A percentile compares a stretch with the other conserved stretches of the same genome.
These are phyloP conservation scores for Mohoua ochrocephala DNA, from an alignment of 2,113 vertebrate genomes.

Conservation along the genomic window DNA sequence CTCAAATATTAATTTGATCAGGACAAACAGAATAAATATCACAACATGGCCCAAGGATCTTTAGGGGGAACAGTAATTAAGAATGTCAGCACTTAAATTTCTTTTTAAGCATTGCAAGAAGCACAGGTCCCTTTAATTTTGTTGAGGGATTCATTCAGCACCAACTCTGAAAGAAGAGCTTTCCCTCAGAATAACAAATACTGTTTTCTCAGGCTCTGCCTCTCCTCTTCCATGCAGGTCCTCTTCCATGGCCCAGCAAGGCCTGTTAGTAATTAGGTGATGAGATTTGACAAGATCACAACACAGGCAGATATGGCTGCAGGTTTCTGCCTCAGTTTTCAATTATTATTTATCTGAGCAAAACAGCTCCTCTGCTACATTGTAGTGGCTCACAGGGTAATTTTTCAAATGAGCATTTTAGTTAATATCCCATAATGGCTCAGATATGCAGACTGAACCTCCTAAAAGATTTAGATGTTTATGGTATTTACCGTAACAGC, in stretches of 20 bases:
- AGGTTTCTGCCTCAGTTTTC: slow-evolving; percentile 51
- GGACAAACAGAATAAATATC: not conserved
- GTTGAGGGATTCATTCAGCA: not conserved
- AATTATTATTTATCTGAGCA: slow-evolving; percentile 61
- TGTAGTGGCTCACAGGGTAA: slow-evolving; percentile 34
- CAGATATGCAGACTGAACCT: slow-evolving; percentile 24
- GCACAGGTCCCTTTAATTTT: not conserved
- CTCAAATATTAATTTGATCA: not conserved
- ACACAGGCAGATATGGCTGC: not conserved
- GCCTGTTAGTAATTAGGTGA: slow-evolving; percentile 35
- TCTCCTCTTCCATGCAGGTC: slow-evolving; percentile 8
- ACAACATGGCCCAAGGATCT: not conserved
- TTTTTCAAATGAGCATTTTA: slow-evolving; percentile 56
- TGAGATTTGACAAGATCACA: slow-evolving; percentile 57
- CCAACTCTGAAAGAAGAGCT: not conserved
- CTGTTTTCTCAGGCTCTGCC: not conserved
- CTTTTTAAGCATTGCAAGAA: not conserved
- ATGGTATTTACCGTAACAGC: slow-evolving; percentile 25
- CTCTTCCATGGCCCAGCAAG: not conserved
- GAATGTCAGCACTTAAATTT: not conserved
- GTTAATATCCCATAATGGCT: slow-evolving; percentile 45
- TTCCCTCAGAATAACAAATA: not conserved
- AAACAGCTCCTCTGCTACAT: slow-evolving; percentile 44
- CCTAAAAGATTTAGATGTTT: slow-evolving; percentile 51
- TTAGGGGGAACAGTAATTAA: not conserved